Evolutionary conservation across 2,797 vertebrate species (phyloP), one percentile per base, ranked within the genome.

Genomic region (Oreochromis grahami): DNA sequence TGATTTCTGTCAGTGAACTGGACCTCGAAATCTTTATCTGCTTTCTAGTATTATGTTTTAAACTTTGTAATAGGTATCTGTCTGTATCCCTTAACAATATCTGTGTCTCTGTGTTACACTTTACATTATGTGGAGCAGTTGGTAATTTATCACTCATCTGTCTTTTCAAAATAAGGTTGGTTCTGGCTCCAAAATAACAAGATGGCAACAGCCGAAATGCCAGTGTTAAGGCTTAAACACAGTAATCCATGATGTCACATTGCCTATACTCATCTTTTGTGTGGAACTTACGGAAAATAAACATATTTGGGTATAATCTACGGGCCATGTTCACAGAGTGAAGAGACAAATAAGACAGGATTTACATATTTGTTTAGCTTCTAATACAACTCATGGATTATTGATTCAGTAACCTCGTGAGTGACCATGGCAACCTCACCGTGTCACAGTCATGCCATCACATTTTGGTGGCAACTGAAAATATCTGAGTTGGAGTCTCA

Each of bases 161-260:
- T 43, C 8, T 70, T 43, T 43, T 43, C 36, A 24, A 43, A 70
- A 43, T 70, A 70, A 43, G 8, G 63, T 68, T 65, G 34, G 6
- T 12, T 60, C 29, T 60, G 56, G 32, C 17, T 63, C 32, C 32
- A 63, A 36, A n/a, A 36, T 63, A 63, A 65, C n/a, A 14, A 65
- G 60, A 65, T 41, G 36, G 36, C 7, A 24, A 9, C 5, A 41
- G 36, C 36, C 7, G 1, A 65, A 68, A 68, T 68, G 36, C 0
- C 36, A 0, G 3, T 4, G 0, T 41, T 41, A 24, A 4, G 36
- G 12, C 36, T 68, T 24, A 41, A 68, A 68, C 12, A 41, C 9
- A 48, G 24, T 72, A 29, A 19, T 29, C 11, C 9, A 32, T 24
- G 12, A 38, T 38, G n/a, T 41, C 12, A 41, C 36, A 68, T 21